Percentiles rank a stretch among this genome's conserved stretches.
Conservation (phyloP, 2,888 invertebrate species). For the Orthosia cruda region DNA sequence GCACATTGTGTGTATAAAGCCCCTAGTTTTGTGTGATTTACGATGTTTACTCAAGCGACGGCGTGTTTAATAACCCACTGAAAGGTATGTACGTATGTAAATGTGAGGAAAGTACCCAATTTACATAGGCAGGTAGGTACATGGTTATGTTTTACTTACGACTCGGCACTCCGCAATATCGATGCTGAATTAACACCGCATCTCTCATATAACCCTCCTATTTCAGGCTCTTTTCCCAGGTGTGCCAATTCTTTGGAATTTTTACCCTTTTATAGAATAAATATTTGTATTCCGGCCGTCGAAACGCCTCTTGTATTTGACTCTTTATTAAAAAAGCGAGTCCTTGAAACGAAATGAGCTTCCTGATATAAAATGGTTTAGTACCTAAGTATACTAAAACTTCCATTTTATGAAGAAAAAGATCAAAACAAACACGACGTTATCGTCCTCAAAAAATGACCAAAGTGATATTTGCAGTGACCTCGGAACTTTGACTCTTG, state of each 20-base stretch:
- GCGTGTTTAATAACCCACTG: slow-evolving; percentile 86
- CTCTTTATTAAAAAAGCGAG: slow-evolving; percentile 35
- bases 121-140: slow-evolving; percentile 70
- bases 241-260: slow-evolving; percentile 26
- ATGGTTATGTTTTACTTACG: slow-evolving; percentile 67
- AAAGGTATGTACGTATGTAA: slow-evolving; percentile 81
- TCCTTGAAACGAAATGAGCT: neutral
- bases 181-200: slow-evolving; percentile 57
- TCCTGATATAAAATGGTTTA: neutral
- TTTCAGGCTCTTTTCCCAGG: slow-evolving; percentile 19
- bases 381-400: neutral
- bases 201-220: slow-evolving; percentile 29
- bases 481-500: slow-evolving; percentile 72
- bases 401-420: slow-evolving; percentile 8
- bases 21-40: slow-evolving; percentile 87
- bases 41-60: slow-evolving; percentile 84
- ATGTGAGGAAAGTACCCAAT: slow-evolving; percentile 77
- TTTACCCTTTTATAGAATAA: slow-evolving; percentile 41
- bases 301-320: slow-evolving; percentile 21
- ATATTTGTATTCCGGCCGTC: slow-evolving; percentile 21
- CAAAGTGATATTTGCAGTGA: slow-evolving; percentile 68
- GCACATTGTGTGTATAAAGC: slow-evolving; percentile 84
- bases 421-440: slow-evolving; percentile 17
- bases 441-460: slow-evolving; percentile 45
- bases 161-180: slow-evolving; percentile 50